A percentile compares a stretch with the other conserved stretches of the same genome.
These are phyloP conservation scores for Ichneumoninae sp. DNA, from an alignment of 2,888 invertebrate genomes.

Conservation along the genomic window DNA sequence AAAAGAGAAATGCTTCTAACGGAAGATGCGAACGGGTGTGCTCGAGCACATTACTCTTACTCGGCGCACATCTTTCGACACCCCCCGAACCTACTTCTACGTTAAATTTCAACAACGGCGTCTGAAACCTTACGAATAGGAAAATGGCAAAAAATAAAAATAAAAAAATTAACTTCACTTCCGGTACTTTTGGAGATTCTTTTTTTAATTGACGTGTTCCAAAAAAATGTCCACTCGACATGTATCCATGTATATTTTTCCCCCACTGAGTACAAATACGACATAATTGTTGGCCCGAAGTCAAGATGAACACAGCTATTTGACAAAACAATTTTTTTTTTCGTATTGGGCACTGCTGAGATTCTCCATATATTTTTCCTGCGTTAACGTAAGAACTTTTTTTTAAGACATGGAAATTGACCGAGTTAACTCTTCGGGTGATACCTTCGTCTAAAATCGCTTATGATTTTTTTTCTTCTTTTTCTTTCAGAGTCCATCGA, in stretches of 20 bases:
- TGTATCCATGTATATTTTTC: too few species aligned
- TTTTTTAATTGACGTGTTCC: too few species aligned
- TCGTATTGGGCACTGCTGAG: too few species aligned
- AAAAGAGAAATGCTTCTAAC: slow-evolving; percentile 29
- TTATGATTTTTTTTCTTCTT: not conserved
- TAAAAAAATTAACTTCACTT: too few species aligned
- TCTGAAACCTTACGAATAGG: not conserved
- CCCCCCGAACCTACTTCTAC: not conserved
- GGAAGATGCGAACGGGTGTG: slow-evolving; percentile 37
- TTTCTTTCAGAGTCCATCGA: slow-evolving; percentile 14
- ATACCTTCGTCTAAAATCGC: not conserved
- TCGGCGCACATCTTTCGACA: not conserved
- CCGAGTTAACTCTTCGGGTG: not conserved
- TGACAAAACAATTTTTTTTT: too few species aligned
- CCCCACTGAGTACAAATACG: too few species aligned
- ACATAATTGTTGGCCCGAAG: too few species aligned
- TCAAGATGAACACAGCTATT: too few species aligned
- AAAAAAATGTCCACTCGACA: too few species aligned
- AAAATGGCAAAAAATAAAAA: too few species aligned
- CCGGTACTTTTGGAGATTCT: too few species aligned
- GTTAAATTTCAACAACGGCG: not conserved
- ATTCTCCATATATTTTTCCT: too few species aligned
- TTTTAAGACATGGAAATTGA: not conserved
- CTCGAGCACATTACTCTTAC: slow-evolving; percentile 1
- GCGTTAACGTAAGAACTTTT: not conserved